Percentiles rank a stretch among this genome's conserved stretches.
phyloP scores from a whole-genome alignment of 2,113 vertebrate genomes.

The Anser cygnoides region DNA sequence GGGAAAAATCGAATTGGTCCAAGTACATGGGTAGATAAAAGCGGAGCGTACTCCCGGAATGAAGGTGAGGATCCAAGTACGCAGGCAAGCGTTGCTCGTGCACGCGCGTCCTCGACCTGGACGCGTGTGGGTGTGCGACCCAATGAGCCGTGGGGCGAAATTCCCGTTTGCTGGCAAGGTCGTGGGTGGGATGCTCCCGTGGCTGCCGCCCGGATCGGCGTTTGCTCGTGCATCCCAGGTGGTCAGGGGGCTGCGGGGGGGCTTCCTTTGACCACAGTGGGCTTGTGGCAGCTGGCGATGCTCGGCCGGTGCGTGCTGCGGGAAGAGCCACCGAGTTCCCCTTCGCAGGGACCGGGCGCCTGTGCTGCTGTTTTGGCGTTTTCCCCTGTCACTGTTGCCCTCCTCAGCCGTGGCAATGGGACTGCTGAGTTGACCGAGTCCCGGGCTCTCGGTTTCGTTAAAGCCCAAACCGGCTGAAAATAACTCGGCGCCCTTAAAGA shows the following conservation, averaged over 20 bases:
- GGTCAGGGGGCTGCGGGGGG: not conserved
- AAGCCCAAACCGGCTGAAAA: not conserved
- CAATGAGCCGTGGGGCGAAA: rapidly evolving
- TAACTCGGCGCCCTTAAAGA: not conserved
- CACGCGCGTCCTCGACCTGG: rapidly evolving
- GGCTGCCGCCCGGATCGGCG: not conserved
- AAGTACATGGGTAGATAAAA: not conserved
- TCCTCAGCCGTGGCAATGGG: not conserved
- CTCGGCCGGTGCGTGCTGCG: rapidly evolving
- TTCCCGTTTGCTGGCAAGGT: not conserved
- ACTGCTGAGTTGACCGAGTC: not conserved
- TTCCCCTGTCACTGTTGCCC: rapidly evolving
- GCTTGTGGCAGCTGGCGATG: rapidly evolving
- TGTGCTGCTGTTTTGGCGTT: not conserved
- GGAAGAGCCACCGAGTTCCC: not conserved
- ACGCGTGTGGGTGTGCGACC: rapidly evolving
- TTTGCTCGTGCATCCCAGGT: no score
- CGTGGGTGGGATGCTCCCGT: not conserved
- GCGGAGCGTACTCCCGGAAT: not conserved
- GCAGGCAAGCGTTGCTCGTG: not conserved
- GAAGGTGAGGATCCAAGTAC: not conserved
- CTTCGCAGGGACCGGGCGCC: not conserved
- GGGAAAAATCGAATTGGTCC: no score
- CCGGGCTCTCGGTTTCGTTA: not conserved
- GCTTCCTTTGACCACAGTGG: not conserved